Evolutionary conservation across 2,113 vertebrate species (phyloP).

Genomic region (Carlito syrichta): DNA sequence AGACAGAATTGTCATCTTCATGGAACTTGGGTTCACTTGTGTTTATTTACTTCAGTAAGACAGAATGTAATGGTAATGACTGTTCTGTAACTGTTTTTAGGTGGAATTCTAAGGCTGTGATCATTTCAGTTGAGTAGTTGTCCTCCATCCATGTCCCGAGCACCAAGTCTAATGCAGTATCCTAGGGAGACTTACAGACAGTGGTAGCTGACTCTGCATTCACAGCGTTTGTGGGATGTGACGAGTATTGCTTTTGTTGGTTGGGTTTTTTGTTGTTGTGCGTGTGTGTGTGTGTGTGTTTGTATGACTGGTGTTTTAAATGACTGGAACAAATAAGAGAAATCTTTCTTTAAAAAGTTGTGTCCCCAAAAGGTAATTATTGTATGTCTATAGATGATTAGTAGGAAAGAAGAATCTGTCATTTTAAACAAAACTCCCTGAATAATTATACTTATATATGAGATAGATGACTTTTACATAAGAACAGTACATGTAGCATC

Average conservation of each 20-base stretch:
- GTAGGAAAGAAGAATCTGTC: background rate
- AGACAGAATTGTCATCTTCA: background rate
- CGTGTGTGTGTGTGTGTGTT: too few species aligned
- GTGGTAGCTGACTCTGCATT: background rate
- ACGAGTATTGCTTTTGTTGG: background rate
- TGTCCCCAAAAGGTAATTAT: background rate
- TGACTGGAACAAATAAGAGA: background rate
- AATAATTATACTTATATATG: background rate
- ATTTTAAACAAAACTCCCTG: background rate
- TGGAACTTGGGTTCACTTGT: background rate
- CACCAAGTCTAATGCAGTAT: background rate
- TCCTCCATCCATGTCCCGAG: background rate
- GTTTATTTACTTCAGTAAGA: background rate
- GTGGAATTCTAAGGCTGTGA: background rate
- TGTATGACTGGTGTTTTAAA: background rate
- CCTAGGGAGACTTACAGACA: background rate
- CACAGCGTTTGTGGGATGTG: background rate
- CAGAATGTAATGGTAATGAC: background rate
- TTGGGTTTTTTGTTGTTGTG: background rate
- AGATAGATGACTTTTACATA: constrained; percentile 1
- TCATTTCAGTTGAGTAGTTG: background rate
- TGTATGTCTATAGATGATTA: background rate
- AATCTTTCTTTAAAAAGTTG: background rate
- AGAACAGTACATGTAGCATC: constrained; percentile 2
- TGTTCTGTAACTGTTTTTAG: constrained; percentile 6